These are phyloP conservation scores for Steatocranus sp. DNA, from an alignment of 2,797 vertebrate genomes.

Conservation along the genomic window DNA sequence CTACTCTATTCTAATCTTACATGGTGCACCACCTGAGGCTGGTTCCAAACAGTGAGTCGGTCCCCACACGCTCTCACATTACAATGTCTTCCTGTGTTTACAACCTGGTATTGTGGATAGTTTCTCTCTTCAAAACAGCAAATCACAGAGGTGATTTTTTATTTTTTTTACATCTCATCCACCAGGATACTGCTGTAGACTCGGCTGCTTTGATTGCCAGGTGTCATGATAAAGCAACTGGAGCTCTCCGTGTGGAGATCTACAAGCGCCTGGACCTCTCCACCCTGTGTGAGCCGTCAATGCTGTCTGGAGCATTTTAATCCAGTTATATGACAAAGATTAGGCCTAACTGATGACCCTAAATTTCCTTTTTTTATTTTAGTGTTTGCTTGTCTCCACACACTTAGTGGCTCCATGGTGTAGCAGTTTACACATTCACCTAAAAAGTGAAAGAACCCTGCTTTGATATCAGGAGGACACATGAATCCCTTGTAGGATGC, in stretches of 20 bases:
- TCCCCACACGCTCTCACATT: not conserved
- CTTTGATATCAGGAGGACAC: not conserved
- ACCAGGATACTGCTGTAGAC: not conserved
- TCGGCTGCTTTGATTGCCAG: not conserved
- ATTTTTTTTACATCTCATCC: not conserved
- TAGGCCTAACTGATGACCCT: not conserved
- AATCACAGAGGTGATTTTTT: not conserved
- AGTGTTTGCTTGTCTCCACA: not conserved
- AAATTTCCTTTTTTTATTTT: not conserved
- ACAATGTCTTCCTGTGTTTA: not conserved
- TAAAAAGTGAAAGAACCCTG: not conserved
- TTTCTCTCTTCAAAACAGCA: not conserved
- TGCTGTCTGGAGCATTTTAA: not conserved
- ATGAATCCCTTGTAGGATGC: not conserved
- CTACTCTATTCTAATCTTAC: not conserved
- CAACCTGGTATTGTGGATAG: not conserved
- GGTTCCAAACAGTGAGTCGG: not conserved
- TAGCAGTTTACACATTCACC: not conserved
- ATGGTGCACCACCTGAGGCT: not conserved
- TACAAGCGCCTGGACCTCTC: not conserved
- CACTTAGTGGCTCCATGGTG: not conserved
- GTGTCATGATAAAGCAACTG: not conserved
- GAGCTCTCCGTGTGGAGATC: not conserved
- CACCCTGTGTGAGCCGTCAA: not conserved
- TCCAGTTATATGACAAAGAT: not conserved